These are phyloP conservation scores for Hippocampus zosterae DNA, from an alignment of 2,113 vertebrate genomes.

Conservation along the genomic window DNA sequence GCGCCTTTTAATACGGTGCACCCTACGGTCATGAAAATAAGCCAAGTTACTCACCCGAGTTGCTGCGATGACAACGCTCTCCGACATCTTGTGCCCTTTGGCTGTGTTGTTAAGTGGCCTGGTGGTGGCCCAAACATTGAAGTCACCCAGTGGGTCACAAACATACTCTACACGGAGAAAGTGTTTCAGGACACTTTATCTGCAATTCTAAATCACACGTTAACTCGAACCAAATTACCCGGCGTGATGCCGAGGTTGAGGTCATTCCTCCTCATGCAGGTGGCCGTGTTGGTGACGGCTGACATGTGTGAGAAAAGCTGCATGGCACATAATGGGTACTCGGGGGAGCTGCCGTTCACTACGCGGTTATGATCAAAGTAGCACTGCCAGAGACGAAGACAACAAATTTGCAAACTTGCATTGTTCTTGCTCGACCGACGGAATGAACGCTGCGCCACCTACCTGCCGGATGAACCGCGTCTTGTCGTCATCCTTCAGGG, in stretches of 20 bases:
- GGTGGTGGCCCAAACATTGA: conserved; percentile 82
- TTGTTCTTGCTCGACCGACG: not conserved
- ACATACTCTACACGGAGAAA: conserved; percentile 72
- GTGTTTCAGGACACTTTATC: not conserved
- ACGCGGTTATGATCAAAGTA: conserved; percentile 78
- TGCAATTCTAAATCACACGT: not conserved
- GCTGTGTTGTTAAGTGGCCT: conserved; percentile 78
- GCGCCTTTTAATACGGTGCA: not conserved
- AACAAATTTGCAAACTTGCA: not conserved
- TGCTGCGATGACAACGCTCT: conserved; percentile 79
- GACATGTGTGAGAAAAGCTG: conserved; percentile 93
- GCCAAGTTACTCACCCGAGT: conserved; percentile 73
- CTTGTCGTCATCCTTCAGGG: conserved; percentile 84
- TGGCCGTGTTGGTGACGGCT: conserved; percentile 82
- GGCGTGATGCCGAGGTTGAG: conserved; percentile 84
- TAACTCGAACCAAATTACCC: conserved; percentile 61
- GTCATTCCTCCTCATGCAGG: conserved; percentile 88
- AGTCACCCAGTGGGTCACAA: conserved; percentile 84
- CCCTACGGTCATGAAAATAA: not conserved
- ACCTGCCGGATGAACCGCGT: conserved; percentile 86
- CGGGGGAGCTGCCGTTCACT: conserved; percentile 63
- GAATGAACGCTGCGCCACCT: not conserved
- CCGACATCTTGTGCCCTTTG: conserved; percentile 64
- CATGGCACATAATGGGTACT: conserved; percentile 89
- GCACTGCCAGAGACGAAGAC: conserved; percentile 69